phyloP scores from a whole-genome alignment of 2,113 vertebrate species.

The Pseudopodoces humilis region DNA sequence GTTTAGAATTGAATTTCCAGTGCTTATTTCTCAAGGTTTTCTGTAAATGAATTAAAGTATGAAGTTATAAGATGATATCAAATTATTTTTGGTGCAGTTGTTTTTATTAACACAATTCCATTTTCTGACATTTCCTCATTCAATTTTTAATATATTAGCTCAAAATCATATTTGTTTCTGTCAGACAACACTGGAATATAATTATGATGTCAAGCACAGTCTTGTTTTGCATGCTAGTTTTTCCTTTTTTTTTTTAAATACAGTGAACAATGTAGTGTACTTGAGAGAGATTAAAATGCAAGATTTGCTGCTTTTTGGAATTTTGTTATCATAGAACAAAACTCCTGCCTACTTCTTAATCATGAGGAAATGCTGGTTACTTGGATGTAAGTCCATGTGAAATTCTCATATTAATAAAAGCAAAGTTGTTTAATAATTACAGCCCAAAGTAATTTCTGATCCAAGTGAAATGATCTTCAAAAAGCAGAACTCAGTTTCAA shows the following conservation, averaged over 20 bases:
- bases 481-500: neutral
- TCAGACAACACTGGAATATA: neutral
- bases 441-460: neutral
- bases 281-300: neutral
- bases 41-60: neutral
- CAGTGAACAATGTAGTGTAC: neutral
- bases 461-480: neutral
- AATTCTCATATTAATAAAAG: neutral
- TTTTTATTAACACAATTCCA: neutral
- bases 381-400: neutral
- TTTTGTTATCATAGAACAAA: neutral
- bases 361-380: neutral
- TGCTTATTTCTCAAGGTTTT: neutral
- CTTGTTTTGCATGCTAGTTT: neutral
- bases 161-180: neutral
- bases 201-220: neutral
- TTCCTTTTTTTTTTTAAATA: neutral
- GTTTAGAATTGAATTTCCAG: neutral
- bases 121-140: neutral
- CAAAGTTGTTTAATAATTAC: neutral
- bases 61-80: neutral
- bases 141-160: neutral
- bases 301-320: neutral
- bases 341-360: neutral
- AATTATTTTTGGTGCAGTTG: neutral